These are phyloP conservation scores for Orthosia gothica DNA, from an alignment of 2,888 invertebrate genomes.

Conservation along the genomic window DNA sequence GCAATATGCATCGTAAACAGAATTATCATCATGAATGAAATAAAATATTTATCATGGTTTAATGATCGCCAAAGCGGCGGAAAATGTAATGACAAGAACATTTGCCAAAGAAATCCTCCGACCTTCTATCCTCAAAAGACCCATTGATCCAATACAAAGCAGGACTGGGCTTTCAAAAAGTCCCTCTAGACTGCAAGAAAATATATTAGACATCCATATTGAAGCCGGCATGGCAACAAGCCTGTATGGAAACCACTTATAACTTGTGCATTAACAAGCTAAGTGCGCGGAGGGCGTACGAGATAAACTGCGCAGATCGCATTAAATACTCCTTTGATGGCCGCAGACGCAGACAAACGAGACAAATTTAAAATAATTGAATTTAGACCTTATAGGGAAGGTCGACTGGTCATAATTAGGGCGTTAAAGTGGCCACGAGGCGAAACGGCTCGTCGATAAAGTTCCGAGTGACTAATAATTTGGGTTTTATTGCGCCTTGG, in stretches of 20 bases:
- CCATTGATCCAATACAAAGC: not conserved
- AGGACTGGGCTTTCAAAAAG: not conserved
- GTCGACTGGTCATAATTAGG: slow-evolving; percentile 53
- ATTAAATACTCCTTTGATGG: slow-evolving; percentile 66
- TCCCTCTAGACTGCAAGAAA: slow-evolving; percentile 2
- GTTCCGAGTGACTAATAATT: slow-evolving; percentile 39
- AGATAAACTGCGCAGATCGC: slow-evolving; percentile 63
- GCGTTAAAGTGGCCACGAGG: slow-evolving; percentile 29
- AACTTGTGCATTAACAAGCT: slow-evolving; percentile 51
- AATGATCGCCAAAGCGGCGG: not conserved
- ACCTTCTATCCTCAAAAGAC: not conserved
- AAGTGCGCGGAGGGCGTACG: slow-evolving; percentile 60
- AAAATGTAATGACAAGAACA: slow-evolving; percentile 2
- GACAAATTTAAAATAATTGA: slow-evolving; percentile 54
- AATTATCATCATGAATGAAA: not conserved
- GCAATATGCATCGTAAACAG: slow-evolving; percentile 16
- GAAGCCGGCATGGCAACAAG: slow-evolving; percentile 43
- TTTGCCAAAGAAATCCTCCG: not conserved
- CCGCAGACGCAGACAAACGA: slow-evolving; percentile 50
- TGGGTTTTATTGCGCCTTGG: slow-evolving; percentile 37
- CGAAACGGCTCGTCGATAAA: slow-evolving; percentile 34
- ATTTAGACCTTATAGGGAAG: slow-evolving; percentile 60
- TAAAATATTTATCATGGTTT: not conserved
- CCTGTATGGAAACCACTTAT: slow-evolving; percentile 54
- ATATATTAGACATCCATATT: slow-evolving; percentile 10